Percentiles rank a stretch among this genome's conserved stretches.
These are phyloP conservation scores for Oxygymnocypris stewartii DNA, from an alignment of 2,113 vertebrate species.

Conservation along the genomic window DNA sequence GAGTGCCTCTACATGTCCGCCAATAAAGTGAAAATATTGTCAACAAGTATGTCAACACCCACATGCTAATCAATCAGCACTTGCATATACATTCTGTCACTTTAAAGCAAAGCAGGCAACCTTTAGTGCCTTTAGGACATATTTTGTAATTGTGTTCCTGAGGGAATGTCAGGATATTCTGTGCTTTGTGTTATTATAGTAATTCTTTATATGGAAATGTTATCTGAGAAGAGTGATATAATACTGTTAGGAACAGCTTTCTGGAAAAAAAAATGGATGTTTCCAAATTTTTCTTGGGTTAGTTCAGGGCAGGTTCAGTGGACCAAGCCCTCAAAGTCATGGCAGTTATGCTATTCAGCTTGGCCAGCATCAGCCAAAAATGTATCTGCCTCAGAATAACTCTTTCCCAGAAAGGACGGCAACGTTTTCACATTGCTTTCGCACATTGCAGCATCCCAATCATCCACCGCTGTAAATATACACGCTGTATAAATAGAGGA, in stretches of 20 bases:
- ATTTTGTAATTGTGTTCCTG: not conserved
- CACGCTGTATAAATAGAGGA: conserved; percentile 75
- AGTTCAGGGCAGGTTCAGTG: conserved; percentile 40
- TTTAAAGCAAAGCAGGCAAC: not conserved
- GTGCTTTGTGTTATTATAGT: not conserved
- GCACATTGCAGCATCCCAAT: conserved; percentile 68
- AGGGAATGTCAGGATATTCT: not conserved
- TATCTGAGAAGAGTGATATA: not conserved
- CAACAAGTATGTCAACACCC: conserved; percentile 30
- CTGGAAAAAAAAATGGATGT: not conserved
- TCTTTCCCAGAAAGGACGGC: conserved; percentile 59
- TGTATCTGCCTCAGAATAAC: conserved; percentile 48
- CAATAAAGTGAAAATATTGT: conserved; percentile 23
- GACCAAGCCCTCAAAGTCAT: conserved; percentile 37
- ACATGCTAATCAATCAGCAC: conserved; percentile 35
- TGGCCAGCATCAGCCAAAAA: conserved; percentile 39
- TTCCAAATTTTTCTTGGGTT: not conserved
- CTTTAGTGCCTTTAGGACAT: not conserved
- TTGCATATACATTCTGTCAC: conserved; percentile 19
- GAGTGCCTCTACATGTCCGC: conserved; percentile 11
- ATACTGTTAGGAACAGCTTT: not conserved
- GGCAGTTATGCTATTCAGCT: conserved; percentile 13
- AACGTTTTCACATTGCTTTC: conserved; percentile 65
- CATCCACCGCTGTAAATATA: conserved; percentile 73
- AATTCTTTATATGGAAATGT: not conserved